These are phyloP conservation scores for Heterodera carotae DNA, from an alignment of 1,140 invertebrate genomes.

Conservation along the genomic window DNA sequence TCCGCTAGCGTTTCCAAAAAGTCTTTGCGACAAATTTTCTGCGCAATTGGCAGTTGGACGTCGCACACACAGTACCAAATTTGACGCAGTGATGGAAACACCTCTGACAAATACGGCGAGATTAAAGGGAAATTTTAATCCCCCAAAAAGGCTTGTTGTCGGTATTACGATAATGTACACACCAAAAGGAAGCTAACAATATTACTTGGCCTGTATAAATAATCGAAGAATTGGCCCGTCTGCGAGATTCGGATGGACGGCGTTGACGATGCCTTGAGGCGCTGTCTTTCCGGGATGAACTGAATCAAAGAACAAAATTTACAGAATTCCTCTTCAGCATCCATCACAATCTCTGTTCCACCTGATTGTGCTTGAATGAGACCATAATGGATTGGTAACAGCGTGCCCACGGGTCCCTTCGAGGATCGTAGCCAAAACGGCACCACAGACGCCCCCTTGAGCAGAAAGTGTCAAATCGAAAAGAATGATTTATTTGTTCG, in stretches of 20 bases:
- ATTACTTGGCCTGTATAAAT: slow-evolving; percentile 50
- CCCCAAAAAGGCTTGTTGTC: too few species aligned
- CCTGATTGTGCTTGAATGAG: slow-evolving; percentile 46
- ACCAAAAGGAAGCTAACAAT: slow-evolving; percentile 19
- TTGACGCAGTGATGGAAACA: slow-evolving; percentile 54
- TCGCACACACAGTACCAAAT: slow-evolving; percentile 65
- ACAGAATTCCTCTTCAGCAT: too few species aligned
- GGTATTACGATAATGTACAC: neutral
- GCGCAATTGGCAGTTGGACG: slow-evolving; percentile 52
- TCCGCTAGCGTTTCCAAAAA: slow-evolving; percentile 26
- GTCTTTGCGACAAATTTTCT: slow-evolving; percentile 43
- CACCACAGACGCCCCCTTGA: slow-evolving; percentile 63
- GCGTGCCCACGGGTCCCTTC: slow-evolving; percentile 49
- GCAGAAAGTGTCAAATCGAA: slow-evolving; percentile 4
- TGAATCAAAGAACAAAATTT: slow-evolving; percentile 2
- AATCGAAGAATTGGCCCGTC: slow-evolving; percentile 33
- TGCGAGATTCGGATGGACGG: neutral
- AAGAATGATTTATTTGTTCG: neutral
- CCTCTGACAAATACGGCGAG: slow-evolving; percentile 30
- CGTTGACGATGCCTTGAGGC: slow-evolving; percentile 48
- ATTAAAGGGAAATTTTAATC: slow-evolving; percentile 7
- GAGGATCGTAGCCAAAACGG: slow-evolving; percentile 64
- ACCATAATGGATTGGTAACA: slow-evolving; percentile 64
- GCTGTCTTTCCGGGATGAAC: slow-evolving; percentile 58
- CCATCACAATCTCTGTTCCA: too few species aligned